Evolutionary conservation across 2,888 invertebrate genomes (phyloP), one percentile per base, ranked within the genome.

Genomic region (Meandrusa payeni): DNA sequence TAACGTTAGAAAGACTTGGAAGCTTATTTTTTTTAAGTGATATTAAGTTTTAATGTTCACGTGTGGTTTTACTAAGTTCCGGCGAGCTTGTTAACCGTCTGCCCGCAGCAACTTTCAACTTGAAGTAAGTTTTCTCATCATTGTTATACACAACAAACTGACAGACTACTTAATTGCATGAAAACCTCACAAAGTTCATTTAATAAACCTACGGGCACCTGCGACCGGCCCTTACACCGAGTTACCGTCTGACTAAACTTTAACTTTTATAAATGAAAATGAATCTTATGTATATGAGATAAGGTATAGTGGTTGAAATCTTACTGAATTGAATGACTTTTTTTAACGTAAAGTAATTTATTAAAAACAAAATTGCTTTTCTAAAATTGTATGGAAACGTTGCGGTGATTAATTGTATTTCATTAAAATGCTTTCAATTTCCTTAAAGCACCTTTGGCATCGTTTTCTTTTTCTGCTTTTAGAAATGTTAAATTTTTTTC

Each of bases 201-300:
- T 28, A 38, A 41, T 33, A 41, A 41, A 34, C 41, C 27, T 20
- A 34, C 26, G 12, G 27, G 20, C 41, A 41, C 41, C 41, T 41
- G 41, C 13, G 41, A 34, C 41, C 41, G 32, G 26, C 11, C 41
- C 20, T 28, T 22, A 20, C 11, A 11, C 3, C 6, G 20, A 10
- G 12, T 22, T 6, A 5, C 33, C 13, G 11, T 7, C 38, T 12
- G 13, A 28, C 23, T 2, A 17, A 26, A 17, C 24, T 37, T 15
- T 2, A 15, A 3, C 4, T 15, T 15, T 3, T 15, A 15, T 15
- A 3, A 2, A 15, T 3, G 15, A 12, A 32, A 20, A 20, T 2
- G 7, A 20, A 11, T 20, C 11, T 32, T 11, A 10, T n/a, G 1
- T 2, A 0, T 32, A 2, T 12, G 4, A 11, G 1, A 32, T 32